phyloP scores from a whole-genome alignment of 1,140 invertebrate species.

The Heliothis virescens region DNA sequence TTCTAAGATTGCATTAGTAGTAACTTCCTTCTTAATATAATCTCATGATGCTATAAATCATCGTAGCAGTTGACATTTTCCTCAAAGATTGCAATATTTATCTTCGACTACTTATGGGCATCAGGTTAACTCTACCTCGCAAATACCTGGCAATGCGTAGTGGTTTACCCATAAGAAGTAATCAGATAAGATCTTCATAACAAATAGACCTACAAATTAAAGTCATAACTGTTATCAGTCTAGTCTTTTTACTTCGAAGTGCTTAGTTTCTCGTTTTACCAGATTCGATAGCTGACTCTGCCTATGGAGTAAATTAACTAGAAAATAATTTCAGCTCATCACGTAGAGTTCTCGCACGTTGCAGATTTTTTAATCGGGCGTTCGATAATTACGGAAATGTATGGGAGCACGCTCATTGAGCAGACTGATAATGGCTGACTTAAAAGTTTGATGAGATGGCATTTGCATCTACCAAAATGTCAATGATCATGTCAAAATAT shows the following conservation, averaged over 20 bases:
- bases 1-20: too few relatives aligned
- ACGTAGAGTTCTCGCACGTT: too few relatives aligned
- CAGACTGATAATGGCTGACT: too few relatives aligned
- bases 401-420: too few relatives aligned
- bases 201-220: background rate
- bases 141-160: background rate
- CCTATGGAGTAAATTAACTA: too few relatives aligned
- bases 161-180: background rate
- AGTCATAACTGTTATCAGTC: background rate
- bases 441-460: too few relatives aligned
- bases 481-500: too few relatives aligned
- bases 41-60: background rate
- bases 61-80: slow-evolving; percentile 7
- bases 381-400: too few relatives aligned
- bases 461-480: too few relatives aligned
- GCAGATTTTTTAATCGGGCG: too few relatives aligned
- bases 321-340: background rate
- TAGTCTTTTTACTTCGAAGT: background rate
- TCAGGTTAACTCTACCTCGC: background rate
- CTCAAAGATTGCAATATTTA: slow-evolving; percentile 11
- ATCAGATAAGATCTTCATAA: background rate
- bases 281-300: too few relatives aligned
- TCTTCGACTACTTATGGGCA: slow-evolving; percentile 6
- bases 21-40: too few relatives aligned
- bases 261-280: background rate